Base-by-base conservation (phyloP, 37 sponge, comb jelly and placozoan genomes). In the Petrosia ficiformis region DNA sequence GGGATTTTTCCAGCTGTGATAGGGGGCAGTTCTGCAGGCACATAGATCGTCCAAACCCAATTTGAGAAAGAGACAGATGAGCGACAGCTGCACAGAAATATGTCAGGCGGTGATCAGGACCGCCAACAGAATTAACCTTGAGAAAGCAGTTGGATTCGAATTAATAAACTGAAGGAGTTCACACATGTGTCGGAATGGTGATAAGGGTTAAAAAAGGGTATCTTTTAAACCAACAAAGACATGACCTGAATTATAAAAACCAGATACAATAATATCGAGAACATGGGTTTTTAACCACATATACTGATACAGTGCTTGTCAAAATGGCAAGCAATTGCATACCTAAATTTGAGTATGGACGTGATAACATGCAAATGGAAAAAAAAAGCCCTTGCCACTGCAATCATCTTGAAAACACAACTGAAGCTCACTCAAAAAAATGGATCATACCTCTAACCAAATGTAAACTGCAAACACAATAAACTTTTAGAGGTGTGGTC, bases 31-130 rank as follows among this genome's bases (percentile, higher is more conserved):
- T n/a, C 63, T 8, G 5, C 6, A 6, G 8, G 39, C 69, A 61
- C 63, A 71, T 35, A 80, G 57, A 68, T 68, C 29, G 42, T 68
- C 69, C 21, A 68, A 29, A 29, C 35, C 39, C 42, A 68, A 5
- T 19, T 35, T 39, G 39, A 32, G 5, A 31, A 68, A 68, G 16
- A 68, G 38, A 32, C 69, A 35, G 8, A 68, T 68, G 11, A 68
- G 10, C 4, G 42, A 39, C 3, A 68, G 69, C 35, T 68, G 33
- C 4, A 72, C 72, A 10, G 44, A 41, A 8, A 42, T 72, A 72
- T 24, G 72, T 72, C 24, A 72, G 22, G 22, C 87, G 39, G 58
- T 80, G 87, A 29, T 87, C 89, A 30, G 89, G 89, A 25, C 83
- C 82, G 21, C 87, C 82, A 76, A 81, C 77, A 6, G 73, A 37